Conservation (phyloP, 2,797 vertebrate species). For the Naso thynnoides region DNA sequence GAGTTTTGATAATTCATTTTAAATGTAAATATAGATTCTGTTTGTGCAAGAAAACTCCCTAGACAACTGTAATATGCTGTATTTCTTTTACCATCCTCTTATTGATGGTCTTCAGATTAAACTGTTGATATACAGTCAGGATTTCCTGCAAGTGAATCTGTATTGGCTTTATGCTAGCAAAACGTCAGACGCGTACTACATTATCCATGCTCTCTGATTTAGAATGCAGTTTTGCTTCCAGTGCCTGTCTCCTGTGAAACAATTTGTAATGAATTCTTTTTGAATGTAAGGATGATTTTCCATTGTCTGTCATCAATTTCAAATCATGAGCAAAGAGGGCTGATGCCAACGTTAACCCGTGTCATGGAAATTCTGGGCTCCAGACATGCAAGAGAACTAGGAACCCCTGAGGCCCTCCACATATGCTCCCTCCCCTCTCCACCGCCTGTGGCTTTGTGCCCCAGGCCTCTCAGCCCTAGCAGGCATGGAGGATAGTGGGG, state of each 20-base stretch:
- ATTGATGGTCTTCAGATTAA: conserved; percentile 6
- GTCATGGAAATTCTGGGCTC: conserved; percentile 57
- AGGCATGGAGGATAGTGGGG: conserved; percentile 60
- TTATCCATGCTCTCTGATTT: conserved; percentile 27
- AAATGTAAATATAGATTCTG: not conserved
- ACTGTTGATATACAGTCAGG: conserved; percentile 32
- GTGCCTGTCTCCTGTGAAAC: conserved; percentile 26
- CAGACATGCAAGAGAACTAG: conserved; percentile 47
- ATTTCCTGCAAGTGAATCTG: conserved; percentile 28
- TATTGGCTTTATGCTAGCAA: conserved; percentile 23
- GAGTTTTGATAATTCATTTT: not conserved
- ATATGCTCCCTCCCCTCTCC: conserved; percentile 34
- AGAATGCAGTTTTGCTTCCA: conserved; percentile 22
- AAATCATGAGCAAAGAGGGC: conserved; percentile 36
- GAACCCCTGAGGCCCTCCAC: conserved; percentile 56
- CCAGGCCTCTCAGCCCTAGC: conserved; percentile 55
- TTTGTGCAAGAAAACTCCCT: not conserved
- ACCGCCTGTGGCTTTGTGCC: conserved; percentile 71
- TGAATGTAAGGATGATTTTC: conserved; percentile 44
- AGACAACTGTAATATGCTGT: not conserved
- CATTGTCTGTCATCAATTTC: conserved; percentile 60
- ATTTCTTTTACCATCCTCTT: conserved; percentile 23
- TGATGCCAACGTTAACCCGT: conserved; percentile 47
- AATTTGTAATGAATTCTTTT: conserved; percentile 33
- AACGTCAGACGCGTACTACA: conserved; percentile 26